Evolutionary conservation across 2,113 vertebrate genomes (phyloP), one percentile per base, ranked within the genome.

Genomic region (Chaetodon auriga): DNA sequence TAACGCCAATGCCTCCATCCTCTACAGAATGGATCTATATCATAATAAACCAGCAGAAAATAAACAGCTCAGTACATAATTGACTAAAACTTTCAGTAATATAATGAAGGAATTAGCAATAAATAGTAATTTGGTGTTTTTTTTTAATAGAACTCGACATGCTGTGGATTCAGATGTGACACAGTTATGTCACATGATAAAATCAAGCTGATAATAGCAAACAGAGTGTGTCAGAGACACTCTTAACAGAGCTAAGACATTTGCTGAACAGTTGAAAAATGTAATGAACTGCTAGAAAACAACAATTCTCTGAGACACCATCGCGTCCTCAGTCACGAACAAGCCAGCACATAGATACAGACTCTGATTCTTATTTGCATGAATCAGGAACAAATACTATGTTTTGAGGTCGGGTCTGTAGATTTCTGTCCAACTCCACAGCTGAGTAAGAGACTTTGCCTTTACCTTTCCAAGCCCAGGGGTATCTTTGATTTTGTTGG

Each of bases 381-480:
- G 10, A 36, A 38, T 21, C 0, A 30, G 21, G 25, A 49, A 25
- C 0, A 49, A 30, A 30, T 30, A 30, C 30, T 30, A 30, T 30
- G 30, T 35, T 54, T 43, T 12, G 6, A 5, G 5, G 5, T 5
- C 57, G 25, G 68, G 48, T 63, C 53, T 35, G 6, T 60, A 14
- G 18, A 13, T 12, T 45, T 65, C 13, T 5, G 2, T 25, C n/a
- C 63, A 65, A 46, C 21, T 46, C 41, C 9, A 45, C 41, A 18
- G 18, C 16, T 21, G 60, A 55, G 11, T n/a, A 23, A 45, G 1
- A 18, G 2, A 25, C 51, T 45, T 68, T 53, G n/a, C 1, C 1
- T 19, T 89, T 97, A 99, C 98, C 97, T 99, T 99, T 92, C 98
- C 98, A 66, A 99, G 90, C 54, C 98, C 98, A 0, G 98, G 98